A percentile compares a stretch with the other conserved stretches of the same genome.
These are phyloP conservation scores for Cephalotes varians DNA, from an alignment of 2,888 invertebrate genomes.

Conservation along the genomic window DNA sequence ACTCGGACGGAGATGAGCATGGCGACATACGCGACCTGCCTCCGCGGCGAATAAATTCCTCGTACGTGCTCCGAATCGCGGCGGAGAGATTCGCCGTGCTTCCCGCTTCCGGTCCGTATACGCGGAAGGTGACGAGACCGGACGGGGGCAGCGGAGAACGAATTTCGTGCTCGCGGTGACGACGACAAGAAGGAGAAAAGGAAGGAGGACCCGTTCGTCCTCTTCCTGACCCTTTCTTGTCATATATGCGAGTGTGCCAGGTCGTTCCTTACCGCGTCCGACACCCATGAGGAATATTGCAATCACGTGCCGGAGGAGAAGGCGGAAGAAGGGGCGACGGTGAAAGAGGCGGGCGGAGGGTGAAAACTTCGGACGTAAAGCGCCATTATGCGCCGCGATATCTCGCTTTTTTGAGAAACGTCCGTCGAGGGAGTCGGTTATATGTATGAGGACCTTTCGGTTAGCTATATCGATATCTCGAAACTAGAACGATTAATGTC, in stretches of 20 bases:
- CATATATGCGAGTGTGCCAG: conserved; percentile 38
- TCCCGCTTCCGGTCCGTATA: conserved; percentile 61
- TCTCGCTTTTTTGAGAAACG: conserved; percentile 51
- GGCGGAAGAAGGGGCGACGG: neutral
- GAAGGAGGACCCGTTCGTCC: neutral
- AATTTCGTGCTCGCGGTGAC: conserved; percentile 39
- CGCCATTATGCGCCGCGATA: conserved; percentile 49
- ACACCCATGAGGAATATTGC: conserved; percentile 71
- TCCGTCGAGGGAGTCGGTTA: conserved; percentile 40
- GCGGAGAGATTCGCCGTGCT: conserved; percentile 57
- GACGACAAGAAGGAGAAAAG: neutral
- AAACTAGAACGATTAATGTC: neutral
- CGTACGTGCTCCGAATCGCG: conserved; percentile 82
- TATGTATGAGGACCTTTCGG: conserved; percentile 30
- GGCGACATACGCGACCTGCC: conserved; percentile 77
- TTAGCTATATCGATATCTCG: conserved; percentile 39
- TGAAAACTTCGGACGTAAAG: conserved; percentile 47
- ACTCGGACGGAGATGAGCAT: conserved; percentile 75
- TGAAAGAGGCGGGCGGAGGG: neutral
- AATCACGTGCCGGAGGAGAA: conserved; percentile 54
- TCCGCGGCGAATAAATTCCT: conserved; percentile 83
- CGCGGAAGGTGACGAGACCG: conserved; percentile 53
- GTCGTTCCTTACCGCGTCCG: conserved; percentile 58
- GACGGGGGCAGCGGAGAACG: conserved; percentile 29
- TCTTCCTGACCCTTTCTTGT: conserved; percentile 52